phyloP scores from a whole-genome alignment of 2,113 vertebrate genomes.

The Empidonax alnorum region DNA sequence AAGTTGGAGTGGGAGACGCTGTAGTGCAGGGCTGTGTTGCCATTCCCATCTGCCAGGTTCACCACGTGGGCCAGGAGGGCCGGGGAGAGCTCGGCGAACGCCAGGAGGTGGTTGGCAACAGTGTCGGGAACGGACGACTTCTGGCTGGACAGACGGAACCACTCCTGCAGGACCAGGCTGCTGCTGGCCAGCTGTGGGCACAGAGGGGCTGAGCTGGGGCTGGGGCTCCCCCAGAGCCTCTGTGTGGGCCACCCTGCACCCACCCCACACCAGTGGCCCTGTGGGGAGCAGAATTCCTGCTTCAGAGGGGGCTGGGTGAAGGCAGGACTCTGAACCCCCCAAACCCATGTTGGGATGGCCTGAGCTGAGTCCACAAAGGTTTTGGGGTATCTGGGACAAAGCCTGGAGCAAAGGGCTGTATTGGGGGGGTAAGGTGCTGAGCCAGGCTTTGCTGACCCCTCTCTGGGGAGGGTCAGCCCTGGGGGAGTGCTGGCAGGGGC shows the following conservation, averaged over 20 bases:
- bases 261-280: background rate
- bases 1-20: constrained; percentile 97
- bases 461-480: background rate
- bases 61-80: constrained; percentile 84
- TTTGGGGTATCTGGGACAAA: background rate
- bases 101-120: constrained; percentile 85
- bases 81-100: constrained; percentile 80
- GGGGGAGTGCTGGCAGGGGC: background rate
- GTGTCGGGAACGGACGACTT: constrained; percentile 78
- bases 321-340: background rate
- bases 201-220: background rate
- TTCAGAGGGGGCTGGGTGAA: background rate
- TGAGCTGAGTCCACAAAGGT: rapidly evolving
- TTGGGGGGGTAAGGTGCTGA: background rate
- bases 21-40: constrained; percentile 96
- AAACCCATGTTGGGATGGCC: background rate
- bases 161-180: constrained; percentile 87
- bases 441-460: background rate
- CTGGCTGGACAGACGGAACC: constrained; percentile 93
- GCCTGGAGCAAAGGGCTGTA: background rate
- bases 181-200: constrained; percentile 79
- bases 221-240: rapidly evolving
- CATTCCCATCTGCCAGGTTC: constrained; percentile 92
- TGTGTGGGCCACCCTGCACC: background rate
- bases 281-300: background rate